Evolutionary conservation across 2,888 invertebrate genomes (phyloP).

Genomic region (Tiliacea aurago): DNA sequence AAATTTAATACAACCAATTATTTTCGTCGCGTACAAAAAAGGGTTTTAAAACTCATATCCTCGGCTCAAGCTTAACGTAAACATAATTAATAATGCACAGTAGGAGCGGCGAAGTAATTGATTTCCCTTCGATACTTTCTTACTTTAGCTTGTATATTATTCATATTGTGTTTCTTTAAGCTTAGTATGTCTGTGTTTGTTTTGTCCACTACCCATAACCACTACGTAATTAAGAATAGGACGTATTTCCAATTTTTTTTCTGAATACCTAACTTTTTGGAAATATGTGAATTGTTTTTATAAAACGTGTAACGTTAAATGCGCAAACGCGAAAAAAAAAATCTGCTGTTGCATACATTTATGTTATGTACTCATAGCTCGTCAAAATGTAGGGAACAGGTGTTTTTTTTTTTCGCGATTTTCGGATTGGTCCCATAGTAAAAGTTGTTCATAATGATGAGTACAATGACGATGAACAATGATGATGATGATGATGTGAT

Average conservation of each 20-base stretch:
- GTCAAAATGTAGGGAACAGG: too few species aligned
- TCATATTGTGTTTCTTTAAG: slow-evolving; percentile 40
- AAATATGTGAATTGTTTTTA: neutral
- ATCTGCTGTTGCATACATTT: too few species aligned
- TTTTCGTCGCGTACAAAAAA: slow-evolving; percentile 15
- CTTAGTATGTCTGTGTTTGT: slow-evolving; percentile 43
- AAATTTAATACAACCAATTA: too few species aligned
- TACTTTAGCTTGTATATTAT: slow-evolving; percentile 44
- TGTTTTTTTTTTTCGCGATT: too few species aligned
- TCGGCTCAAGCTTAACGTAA: slow-evolving; percentile 24
- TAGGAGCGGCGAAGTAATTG: slow-evolving; percentile 50
- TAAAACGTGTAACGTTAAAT: too few species aligned
- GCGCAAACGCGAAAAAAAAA: too few species aligned
- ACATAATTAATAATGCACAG: slow-evolving; percentile 56
- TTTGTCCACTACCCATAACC: neutral
- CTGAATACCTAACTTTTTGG: neutral
- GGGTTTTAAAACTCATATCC: slow-evolving; percentile 38
- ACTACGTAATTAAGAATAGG: slow-evolving; percentile 1
- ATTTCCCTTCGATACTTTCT: slow-evolving; percentile 45
- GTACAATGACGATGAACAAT: too few species aligned
- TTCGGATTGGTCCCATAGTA: too few species aligned
- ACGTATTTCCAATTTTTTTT: neutral
- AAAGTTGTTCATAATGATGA: too few species aligned
- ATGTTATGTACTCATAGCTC: too few species aligned
- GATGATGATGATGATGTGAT: too few species aligned